Evolutionary conservation across 2,797 vertebrate species (phyloP).

Genomic region (Furcifer pardalis): DNA sequence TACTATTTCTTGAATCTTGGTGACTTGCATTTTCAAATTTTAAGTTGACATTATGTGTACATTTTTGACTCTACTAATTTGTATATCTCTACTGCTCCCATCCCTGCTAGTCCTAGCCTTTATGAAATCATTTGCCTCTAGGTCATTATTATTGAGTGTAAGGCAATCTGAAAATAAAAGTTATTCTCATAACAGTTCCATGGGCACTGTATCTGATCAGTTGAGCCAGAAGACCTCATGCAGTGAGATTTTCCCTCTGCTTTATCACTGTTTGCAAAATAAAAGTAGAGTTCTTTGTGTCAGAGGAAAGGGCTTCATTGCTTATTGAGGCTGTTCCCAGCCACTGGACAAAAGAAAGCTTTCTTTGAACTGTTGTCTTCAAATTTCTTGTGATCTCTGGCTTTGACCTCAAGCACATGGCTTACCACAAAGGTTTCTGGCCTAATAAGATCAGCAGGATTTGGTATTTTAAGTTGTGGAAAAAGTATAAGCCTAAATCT

Average conservation of each 20-base stretch:
- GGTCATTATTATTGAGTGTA: not conserved
- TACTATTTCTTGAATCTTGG: not conserved
- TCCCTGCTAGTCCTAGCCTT: not conserved
- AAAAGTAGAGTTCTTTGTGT: constrained; percentile 19
- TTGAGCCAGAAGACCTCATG: not conserved
- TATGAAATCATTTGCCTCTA: not conserved
- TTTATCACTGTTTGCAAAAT: constrained; percentile 28
- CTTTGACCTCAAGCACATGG: constrained; percentile 19
- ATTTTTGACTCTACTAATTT: not conserved
- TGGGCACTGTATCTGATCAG: not conserved
- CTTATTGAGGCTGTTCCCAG: constrained; percentile 41
- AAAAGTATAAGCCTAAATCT: not conserved
- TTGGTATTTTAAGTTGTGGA: constrained; percentile 22
- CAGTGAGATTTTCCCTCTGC: not conserved
- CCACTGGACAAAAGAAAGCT: constrained; percentile 44
- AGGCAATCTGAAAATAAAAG: accelerated
- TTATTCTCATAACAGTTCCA: not conserved
- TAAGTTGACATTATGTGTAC: constrained; percentile 8
- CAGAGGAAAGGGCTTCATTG: constrained; percentile 24
- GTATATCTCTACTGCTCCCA: not conserved
- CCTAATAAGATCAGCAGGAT: not conserved
- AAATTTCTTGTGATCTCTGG: constrained; percentile 18
- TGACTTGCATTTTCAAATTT: not conserved
- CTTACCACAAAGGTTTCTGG: constrained; percentile 36
- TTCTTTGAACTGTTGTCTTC: constrained; percentile 38